Evolutionary conservation across 2,797 vertebrate species (phyloP).

Genomic region (Urosaurus nigricauda): DNA sequence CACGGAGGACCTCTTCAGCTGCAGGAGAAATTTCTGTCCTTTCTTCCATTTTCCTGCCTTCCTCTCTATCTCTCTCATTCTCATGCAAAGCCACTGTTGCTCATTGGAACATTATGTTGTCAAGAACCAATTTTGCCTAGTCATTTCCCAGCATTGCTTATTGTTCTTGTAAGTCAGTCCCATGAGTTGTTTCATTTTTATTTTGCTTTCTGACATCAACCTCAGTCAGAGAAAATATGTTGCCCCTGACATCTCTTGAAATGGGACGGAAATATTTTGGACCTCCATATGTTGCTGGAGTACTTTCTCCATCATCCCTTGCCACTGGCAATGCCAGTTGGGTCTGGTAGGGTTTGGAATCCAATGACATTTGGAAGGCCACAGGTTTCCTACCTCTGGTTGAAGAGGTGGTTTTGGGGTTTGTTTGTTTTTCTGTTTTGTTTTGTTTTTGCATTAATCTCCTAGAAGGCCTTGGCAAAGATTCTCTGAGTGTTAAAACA

Average conservation of each 20-base stretch:
- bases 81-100: neutral
- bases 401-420: too few relatives aligned
- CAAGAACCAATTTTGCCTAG: neutral
- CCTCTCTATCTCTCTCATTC: too few relatives aligned
- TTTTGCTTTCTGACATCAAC: neutral
- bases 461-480: too few relatives aligned
- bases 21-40: neutral
- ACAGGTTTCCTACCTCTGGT: too few relatives aligned
- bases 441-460: too few relatives aligned
- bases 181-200: neutral
- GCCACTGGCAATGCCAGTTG: neutral
- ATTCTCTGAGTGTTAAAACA: too few relatives aligned
- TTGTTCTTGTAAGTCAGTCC: neutral
- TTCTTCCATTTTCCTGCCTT: neutral
- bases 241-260: too few relatives aligned
- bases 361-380: neutral
- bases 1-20: neutral
- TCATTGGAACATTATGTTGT: neutral
- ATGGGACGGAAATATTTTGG: neutral
- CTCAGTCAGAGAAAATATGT: neutral
- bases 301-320: neutral
- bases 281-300: too few relatives aligned
- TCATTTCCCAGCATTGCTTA: neutral
- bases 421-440: too few relatives aligned
- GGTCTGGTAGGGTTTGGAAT: neutral